Conservation (phyloP, 2,888 invertebrate species). For the Caenorhabditis sp. region DNA sequence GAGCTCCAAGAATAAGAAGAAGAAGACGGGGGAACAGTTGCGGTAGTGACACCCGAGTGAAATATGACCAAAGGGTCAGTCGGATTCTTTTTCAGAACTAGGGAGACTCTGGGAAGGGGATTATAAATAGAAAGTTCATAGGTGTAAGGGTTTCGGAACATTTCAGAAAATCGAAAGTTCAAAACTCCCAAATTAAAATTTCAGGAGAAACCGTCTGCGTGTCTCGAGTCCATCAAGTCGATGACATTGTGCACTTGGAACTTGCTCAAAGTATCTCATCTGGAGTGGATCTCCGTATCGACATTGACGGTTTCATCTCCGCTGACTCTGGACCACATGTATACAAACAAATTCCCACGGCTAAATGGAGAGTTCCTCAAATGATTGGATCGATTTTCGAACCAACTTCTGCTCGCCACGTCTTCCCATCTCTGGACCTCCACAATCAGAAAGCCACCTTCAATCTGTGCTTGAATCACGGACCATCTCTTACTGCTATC, state of each 20-base stretch:
- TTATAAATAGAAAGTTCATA: too few relatives aligned
- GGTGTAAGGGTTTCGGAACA: too few relatives aligned
- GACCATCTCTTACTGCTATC: slow-evolving; percentile 53
- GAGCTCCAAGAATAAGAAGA: not conserved
- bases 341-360: slow-evolving; percentile 62
- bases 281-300: slow-evolving; percentile 43
- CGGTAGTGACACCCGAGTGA: slow-evolving; percentile 61
- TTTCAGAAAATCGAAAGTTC: too few relatives aligned
- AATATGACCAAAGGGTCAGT: slow-evolving; percentile 57
- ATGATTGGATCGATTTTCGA: slow-evolving; percentile 69
- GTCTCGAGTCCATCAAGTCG: slow-evolving; percentile 23
- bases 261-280: slow-evolving; percentile 52
- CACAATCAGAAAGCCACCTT: slow-evolving; percentile 65
- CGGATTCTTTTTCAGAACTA: slow-evolving; percentile 35
- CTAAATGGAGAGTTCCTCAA: slow-evolving; percentile 62
- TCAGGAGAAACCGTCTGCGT: slow-evolving; percentile 71
- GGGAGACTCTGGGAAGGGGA: not conserved
- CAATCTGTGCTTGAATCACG: slow-evolving; percentile 65
- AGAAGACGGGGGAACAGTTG: slow-evolving; percentile 56
- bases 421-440: slow-evolving; percentile 69
- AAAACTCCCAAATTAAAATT: slow-evolving; percentile 32
- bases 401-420: slow-evolving; percentile 55
- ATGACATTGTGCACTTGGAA: slow-evolving; percentile 41
- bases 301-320: slow-evolving; percentile 59
- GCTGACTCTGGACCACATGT: slow-evolving; percentile 50